phyloP scores from a whole-genome alignment of 2,888 invertebrate genomes.

The Morpho deidamia region DNA sequence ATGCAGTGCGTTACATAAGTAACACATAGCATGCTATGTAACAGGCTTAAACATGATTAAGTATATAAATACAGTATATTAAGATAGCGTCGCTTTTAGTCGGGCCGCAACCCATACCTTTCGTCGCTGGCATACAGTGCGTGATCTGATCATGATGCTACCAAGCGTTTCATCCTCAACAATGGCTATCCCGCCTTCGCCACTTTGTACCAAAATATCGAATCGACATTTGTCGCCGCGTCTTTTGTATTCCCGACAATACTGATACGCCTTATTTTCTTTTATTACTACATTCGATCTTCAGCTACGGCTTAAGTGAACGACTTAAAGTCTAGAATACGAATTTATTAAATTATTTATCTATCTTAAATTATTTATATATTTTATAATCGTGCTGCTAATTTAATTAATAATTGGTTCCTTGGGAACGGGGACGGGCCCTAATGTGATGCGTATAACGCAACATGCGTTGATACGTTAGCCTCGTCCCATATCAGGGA shows the following conservation, averaged over 20 bases:
- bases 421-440: too few relatives aligned
- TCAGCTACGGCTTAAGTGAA: neutral
- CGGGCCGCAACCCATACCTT: neutral
- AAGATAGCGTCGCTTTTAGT: neutral
- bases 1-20: too few relatives aligned
- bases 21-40: too few relatives aligned
- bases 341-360: too few relatives aligned
- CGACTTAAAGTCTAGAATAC: too few relatives aligned
- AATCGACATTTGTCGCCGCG: slow-evolving; percentile 11
- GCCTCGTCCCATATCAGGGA: too few relatives aligned
- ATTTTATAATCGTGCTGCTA: too few relatives aligned
- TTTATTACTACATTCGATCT: slow-evolving; percentile 8
- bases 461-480: too few relatives aligned
- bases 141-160: slow-evolving; percentile 38
- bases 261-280: slow-evolving; percentile 7
- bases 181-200: slow-evolving; percentile 18
- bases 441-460: too few relatives aligned
- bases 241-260: slow-evolving; percentile 10
- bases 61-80: neutral
- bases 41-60: too few relatives aligned
- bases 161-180: slow-evolving; percentile 25
- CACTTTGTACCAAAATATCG: slow-evolving; percentile 19
- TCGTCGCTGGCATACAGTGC: slow-evolving; percentile 23
- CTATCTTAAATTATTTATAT: too few relatives aligned
- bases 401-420: too few relatives aligned